These are phyloP conservation scores for Macropodus opercularis DNA, from an alignment of 2,797 vertebrate species.

Conservation along the genomic window DNA sequence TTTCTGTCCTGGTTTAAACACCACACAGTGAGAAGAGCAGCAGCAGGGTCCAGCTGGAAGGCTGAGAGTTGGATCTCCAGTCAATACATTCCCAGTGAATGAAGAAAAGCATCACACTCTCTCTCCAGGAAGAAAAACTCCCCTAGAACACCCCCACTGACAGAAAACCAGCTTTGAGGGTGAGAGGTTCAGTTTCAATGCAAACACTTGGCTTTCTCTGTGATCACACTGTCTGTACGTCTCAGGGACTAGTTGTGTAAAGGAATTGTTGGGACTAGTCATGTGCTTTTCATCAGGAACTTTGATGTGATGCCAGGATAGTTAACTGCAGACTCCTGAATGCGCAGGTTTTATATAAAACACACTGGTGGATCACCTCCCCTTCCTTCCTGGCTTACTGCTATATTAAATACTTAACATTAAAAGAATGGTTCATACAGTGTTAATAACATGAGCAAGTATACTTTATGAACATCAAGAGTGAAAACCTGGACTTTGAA, in stretches of 20 bases:
- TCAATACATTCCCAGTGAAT: slow-evolving; percentile 64
- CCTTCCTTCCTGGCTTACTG: slow-evolving; percentile 68
- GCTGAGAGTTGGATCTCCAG: slow-evolving; percentile 62
- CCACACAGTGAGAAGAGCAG: slow-evolving; percentile 54
- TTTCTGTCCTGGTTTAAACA: slow-evolving; percentile 61
- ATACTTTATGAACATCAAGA: slow-evolving; percentile 10
- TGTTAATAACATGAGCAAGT: slow-evolving; percentile 5
- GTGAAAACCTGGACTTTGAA: neutral
- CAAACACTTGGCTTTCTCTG: slow-evolving; percentile 75
- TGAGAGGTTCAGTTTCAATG: slow-evolving; percentile 84
- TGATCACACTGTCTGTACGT: slow-evolving; percentile 84
- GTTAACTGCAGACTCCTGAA: slow-evolving; percentile 84
- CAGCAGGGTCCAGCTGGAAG: slow-evolving; percentile 62
- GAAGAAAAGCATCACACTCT: slow-evolving; percentile 67
- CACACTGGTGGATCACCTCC: slow-evolving; percentile 61
- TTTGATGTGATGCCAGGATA: slow-evolving; percentile 88
- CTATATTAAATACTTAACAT: slow-evolving; percentile 68
- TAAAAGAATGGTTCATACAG: slow-evolving; percentile 25
- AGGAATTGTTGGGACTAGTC: slow-evolving; percentile 84
- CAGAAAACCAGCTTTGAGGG: slow-evolving; percentile 80
- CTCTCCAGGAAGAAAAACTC: slow-evolving; percentile 36
- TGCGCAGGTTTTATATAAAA: slow-evolving; percentile 77
- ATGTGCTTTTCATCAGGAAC: slow-evolving; percentile 92
- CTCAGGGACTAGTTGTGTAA: slow-evolving; percentile 82
- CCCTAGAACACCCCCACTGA: slow-evolving; percentile 68